phyloP scores from a whole-genome alignment of 64 coral and sea anemone species.

The Acropora yongei region DNA sequence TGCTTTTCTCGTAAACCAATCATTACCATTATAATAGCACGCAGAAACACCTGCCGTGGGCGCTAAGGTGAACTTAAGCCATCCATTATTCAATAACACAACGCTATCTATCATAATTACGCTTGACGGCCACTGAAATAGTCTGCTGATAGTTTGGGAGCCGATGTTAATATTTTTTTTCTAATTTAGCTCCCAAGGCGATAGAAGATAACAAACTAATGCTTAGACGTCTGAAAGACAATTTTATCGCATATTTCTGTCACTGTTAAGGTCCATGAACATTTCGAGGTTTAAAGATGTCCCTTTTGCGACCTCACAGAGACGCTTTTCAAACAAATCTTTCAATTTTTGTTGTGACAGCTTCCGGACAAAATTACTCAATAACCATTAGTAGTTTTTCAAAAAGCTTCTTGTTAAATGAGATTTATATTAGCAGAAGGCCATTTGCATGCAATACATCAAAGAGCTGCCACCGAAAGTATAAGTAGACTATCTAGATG shows the following conservation, averaged over 20 bases:
- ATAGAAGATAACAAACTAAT: neutral
- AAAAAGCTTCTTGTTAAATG: neutral
- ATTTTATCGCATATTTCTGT: neutral
- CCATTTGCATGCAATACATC: neutral
- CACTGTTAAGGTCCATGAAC: neutral
- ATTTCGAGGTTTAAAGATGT: neutral
- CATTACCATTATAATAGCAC: neutral
- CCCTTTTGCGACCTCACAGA: neutral
- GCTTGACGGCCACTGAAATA: constrained; percentile 4
- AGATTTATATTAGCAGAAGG: neutral
- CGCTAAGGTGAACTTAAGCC: neutral
- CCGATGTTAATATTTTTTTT: constrained; percentile 8
- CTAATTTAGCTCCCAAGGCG: constrained; percentile 20
- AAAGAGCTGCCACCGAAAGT: neutral
- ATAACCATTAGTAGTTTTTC: neutral
- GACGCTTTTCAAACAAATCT: neutral
- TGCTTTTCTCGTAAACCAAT: neutral
- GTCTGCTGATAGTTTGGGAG: neutral
- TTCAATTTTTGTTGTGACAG: neutral
- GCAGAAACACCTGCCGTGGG: constrained; percentile 6
- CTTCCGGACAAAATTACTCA: neutral
- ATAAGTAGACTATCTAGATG: neutral
- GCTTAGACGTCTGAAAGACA: neutral
- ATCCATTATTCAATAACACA: constrained; percentile 43
- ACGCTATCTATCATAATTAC: constrained; percentile 53